Evolutionary conservation across 2,113 vertebrate genomes (phyloP).

Genomic region (Acrocephalus kingi): DNA sequence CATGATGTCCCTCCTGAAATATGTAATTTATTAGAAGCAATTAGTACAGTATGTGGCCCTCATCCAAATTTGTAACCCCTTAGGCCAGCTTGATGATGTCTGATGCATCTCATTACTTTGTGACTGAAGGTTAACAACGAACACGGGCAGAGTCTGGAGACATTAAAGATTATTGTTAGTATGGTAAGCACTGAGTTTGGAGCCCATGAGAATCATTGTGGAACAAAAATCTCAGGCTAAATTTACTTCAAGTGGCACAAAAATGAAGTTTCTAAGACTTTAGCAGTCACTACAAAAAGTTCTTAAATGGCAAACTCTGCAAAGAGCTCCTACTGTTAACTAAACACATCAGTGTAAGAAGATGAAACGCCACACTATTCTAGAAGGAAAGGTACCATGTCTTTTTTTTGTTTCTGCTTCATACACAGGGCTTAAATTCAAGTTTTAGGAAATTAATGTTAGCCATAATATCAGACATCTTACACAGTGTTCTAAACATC

Average conservation of each 20-base stretch:
- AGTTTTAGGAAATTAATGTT: neutral
- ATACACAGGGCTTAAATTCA: neutral
- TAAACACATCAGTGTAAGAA: neutral
- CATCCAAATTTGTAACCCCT: conserved; percentile 59
- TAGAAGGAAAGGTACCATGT: neutral
- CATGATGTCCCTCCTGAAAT: conserved; percentile 59
- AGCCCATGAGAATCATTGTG: neutral
- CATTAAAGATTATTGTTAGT: conserved; percentile 2
- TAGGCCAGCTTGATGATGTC: conserved; percentile 46
- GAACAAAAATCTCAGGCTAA: neutral
- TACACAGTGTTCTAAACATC: neutral
- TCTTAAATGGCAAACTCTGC: neutral
- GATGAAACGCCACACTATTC: neutral
- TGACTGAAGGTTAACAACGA: conserved; percentile 55
- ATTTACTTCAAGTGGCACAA: neutral
- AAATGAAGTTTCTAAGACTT: neutral
- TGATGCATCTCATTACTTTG: conserved; percentile 62
- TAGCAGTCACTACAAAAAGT: neutral
- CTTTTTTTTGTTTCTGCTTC: neutral
- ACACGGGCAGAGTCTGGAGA: neutral
- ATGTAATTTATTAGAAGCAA: conserved; percentile 70
- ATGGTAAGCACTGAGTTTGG: neutral
- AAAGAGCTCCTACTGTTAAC: neutral
- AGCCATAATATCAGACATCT: neutral
- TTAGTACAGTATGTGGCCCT: conserved; percentile 58